phyloP scores from a whole-genome alignment of 2,888 invertebrate genomes.

The Parnassius smintheus region DNA sequence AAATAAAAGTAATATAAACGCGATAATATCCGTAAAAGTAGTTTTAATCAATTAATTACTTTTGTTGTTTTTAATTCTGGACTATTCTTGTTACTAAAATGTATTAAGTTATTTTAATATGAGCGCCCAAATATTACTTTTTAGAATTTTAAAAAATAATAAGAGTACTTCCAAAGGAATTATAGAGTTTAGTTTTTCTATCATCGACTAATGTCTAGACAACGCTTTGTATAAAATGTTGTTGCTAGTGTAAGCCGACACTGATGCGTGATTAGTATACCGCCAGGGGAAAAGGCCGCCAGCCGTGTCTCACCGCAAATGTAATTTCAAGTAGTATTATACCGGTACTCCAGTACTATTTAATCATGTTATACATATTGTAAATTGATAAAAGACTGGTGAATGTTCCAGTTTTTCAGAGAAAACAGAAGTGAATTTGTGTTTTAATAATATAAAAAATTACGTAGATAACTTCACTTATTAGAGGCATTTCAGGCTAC shows the following conservation, averaged over 20 bases:
- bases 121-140: too few species aligned
- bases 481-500: too few species aligned
- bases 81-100: too few species aligned
- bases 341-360: neutral
- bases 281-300: constrained; percentile 46
- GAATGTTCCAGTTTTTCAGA: too few species aligned
- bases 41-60: too few species aligned
- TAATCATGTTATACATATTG: neutral
- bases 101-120: too few species aligned
- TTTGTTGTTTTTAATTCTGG: too few species aligned
- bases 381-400: neutral
- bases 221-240: constrained; percentile 8
- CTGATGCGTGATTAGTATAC: constrained; percentile 42
- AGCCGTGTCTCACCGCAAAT: constrained; percentile 35
- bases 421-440: too few species aligned
- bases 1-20: too few species aligned
- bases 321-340: constrained; percentile 8
- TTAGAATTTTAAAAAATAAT: neutral
- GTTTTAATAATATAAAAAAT: too few species aligned
- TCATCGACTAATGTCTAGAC: constrained; percentile 10
- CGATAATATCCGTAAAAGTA: too few species aligned
- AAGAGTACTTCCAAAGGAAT: neutral
- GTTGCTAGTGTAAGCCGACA: constrained; percentile 40
- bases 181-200: neutral
- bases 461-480: too few species aligned